Conservation (phyloP, 2,888 invertebrate species). For the Matsumyia berberina region DNA sequence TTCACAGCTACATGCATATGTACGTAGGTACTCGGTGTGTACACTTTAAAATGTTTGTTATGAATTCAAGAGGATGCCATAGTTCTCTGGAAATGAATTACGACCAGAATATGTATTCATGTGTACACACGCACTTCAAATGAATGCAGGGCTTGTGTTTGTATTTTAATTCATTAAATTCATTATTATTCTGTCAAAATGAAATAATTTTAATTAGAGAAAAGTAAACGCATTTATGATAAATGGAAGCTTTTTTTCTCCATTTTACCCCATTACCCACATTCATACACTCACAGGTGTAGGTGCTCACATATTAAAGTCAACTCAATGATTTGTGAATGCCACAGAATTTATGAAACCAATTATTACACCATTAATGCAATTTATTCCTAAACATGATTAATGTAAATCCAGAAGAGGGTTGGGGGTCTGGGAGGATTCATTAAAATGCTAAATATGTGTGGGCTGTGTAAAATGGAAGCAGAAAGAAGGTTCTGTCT, state of each 20-base stretch:
- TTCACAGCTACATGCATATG: background rate
- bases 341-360: too few relatives aligned
- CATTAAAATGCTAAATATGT: too few relatives aligned
- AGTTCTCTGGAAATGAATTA: background rate
- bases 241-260: constrained; percentile 1
- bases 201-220: constrained; percentile 27
- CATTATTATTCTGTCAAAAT: constrained; percentile 23
- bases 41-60: constrained; percentile 46
- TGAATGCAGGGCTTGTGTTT: background rate
- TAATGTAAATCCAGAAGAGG: too few relatives aligned
- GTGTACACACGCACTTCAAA: background rate
- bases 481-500: too few relatives aligned
- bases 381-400: too few relatives aligned
- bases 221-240: constrained; percentile 26
- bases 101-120: background rate
- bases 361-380: too few relatives aligned
- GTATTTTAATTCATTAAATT: constrained; percentile 29
- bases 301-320: background rate
- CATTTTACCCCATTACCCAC: background rate
- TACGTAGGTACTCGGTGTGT: background rate
- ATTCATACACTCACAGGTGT: too few relatives aligned
- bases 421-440: too few relatives aligned
- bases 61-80: constrained; percentile 15
- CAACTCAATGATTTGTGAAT: background rate
- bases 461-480: too few relatives aligned